A percentile compares a stretch with the other conserved stretches of the same genome.
phyloP scores from a whole-genome alignment of 1,140 invertebrate species.

The Apis cerana region DNA sequence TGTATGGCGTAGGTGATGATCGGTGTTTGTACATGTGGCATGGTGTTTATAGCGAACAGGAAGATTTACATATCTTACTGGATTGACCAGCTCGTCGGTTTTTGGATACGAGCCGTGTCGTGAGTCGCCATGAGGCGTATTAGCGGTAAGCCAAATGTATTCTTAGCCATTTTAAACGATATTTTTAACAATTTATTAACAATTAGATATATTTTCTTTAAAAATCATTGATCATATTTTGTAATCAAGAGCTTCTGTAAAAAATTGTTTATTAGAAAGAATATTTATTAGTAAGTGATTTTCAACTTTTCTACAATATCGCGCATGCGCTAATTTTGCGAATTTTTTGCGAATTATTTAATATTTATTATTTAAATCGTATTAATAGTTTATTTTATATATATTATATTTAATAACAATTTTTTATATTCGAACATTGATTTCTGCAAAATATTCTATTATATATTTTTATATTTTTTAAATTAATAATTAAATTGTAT shows the following conservation, averaged over 20 bases:
- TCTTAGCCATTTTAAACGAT: slow-evolving; percentile 14
- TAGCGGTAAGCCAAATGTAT: slow-evolving; percentile 70
- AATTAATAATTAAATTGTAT: too few relatives aligned
- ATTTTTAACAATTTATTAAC: neutral
- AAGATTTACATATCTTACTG: slow-evolving; percentile 50
- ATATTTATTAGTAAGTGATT: slow-evolving; percentile 1
- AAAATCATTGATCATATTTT: neutral
- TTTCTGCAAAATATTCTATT: neutral
- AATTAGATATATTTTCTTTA: too few relatives aligned
- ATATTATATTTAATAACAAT: neutral
- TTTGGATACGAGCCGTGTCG: slow-evolving; percentile 62
- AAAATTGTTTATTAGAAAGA: neutral
- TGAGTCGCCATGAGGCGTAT: slow-evolving; percentile 76
- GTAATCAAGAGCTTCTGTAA: neutral
- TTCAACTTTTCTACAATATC: neutral
- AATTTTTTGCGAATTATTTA: slow-evolving; percentile 7
- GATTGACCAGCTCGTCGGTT: slow-evolving; percentile 43
- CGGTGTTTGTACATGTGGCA: slow-evolving; percentile 59
- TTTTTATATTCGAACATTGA: neutral
- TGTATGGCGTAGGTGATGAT: slow-evolving; percentile 57
- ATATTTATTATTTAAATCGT: neutral
- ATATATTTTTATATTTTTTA: neutral
- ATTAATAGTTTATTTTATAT: neutral
- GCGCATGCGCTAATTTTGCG: neutral
- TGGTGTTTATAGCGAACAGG: slow-evolving; percentile 64